Evolutionary conservation across 2,888 invertebrate species (phyloP), one percentile per base, ranked within the genome.

Genomic region (Drosophila prolongata): DNA sequence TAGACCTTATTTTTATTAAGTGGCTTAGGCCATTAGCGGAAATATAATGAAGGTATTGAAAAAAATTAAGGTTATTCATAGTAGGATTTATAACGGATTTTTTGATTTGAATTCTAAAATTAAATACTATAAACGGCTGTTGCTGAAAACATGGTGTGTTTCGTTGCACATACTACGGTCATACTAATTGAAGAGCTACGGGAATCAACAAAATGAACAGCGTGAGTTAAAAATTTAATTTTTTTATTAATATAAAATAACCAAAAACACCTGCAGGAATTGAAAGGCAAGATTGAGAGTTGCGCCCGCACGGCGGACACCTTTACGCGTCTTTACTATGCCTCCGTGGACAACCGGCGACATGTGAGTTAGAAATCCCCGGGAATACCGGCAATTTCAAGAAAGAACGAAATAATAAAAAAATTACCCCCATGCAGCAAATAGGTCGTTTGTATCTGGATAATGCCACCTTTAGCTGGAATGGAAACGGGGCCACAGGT

Each of bases 271-370:
- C 24, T 14, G n/a, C 10, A 95, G 93, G 94, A 94, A 34, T 80
- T 94, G 40, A 94, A 94, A 78, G 92, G 93, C 61, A 96, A 95
- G 91, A 93, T 96, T 42, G 97, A 97, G 74, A 95, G 95, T 89
- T 97, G 97, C 19, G 96, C 96, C 82, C 94, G 96, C 89, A 96
- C 96, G 14, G 98, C 97, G 0, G 96, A 97, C 92, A 96, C 97
- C 87, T 98, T 98, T 88, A 96, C 96, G 4, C 96, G 96, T 92
- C 93, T 98, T 4, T 98, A 96, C 91, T 98, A 98, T 91, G 97
- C 97, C 86, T 95, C 95, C 87, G 93, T 97, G 66, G 98, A 98
- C 89, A 97, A 97, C 91, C 94, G 96, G 78, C 94, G 98, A 90
- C 97, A 98, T 93, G 96, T 95, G 92, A 92, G 93, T 91, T 43